These are phyloP conservation scores for Typhlichthys subterraneus DNA, from an alignment of 2,797 vertebrate species.

Conservation along the genomic window DNA sequence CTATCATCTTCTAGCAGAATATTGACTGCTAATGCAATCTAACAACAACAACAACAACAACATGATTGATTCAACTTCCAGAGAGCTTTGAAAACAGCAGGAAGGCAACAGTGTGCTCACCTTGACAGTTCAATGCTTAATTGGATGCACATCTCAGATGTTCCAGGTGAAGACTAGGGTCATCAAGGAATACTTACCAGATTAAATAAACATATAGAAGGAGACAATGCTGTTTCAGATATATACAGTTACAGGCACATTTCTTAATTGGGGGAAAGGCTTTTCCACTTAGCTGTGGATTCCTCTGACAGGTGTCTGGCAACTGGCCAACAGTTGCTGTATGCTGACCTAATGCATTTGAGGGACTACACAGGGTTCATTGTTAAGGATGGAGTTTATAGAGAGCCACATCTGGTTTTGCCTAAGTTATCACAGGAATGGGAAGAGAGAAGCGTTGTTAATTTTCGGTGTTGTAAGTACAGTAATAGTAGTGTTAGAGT, in stretches of 20 bases:
- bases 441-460: constrained; percentile 11
- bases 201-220: constrained; percentile 23
- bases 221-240: constrained; percentile 28
- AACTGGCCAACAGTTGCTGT: constrained; percentile 49
- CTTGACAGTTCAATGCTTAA: constrained; percentile 52
- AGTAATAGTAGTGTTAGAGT: constrained; percentile 57
- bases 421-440: constrained; percentile 22
- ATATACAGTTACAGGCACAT: not conserved
- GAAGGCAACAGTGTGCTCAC: constrained; percentile 31
- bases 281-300: constrained; percentile 20
- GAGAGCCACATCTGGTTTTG: constrained; percentile 19
- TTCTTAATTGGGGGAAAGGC: not conserved
- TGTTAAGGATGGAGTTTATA: constrained; percentile 6
- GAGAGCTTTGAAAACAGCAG: not conserved
- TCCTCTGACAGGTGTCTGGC: constrained; percentile 75
- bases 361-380: not conserved
- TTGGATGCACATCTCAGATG: constrained; percentile 26
- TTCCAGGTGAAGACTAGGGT: not conserved
- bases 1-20: not conserved
- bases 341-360: not conserved
- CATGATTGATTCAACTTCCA: not conserved
- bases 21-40: too few relatives aligned
- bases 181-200: not conserved
- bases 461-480: constrained; percentile 23
- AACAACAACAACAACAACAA: not conserved